Percentiles rank a stretch among this genome's conserved stretches.
phyloP scores from a whole-genome alignment of 64 coral and sea anemone genomes.

The Anthopleura sola region DNA sequence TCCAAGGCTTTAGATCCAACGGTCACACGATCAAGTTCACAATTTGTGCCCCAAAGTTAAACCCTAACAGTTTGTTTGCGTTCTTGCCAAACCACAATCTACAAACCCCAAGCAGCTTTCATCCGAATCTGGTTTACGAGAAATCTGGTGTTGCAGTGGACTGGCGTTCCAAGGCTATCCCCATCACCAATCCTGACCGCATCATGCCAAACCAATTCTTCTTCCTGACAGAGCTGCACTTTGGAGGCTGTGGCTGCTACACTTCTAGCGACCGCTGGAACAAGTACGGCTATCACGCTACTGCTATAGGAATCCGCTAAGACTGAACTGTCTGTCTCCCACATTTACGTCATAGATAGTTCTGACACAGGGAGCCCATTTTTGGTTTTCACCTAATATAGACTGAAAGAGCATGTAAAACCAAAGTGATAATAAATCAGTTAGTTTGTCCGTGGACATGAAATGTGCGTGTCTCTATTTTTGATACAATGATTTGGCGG shows the following conservation, averaged over 20 bases:
- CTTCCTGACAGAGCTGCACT: constrained; percentile 63
- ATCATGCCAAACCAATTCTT: neutral
- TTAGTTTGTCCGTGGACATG: no score
- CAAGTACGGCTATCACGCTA: neutral
- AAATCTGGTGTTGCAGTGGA: constrained; percentile 27
- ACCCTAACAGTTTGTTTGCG: constrained; percentile 1
- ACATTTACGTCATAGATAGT: no score
- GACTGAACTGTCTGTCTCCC: neutral
- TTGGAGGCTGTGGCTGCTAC: constrained; percentile 67
- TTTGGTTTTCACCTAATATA: no score
- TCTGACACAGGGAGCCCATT: no score
- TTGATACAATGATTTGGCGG: no score
- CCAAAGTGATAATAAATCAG: no score
- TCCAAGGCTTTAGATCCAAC: no score
- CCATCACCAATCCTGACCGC: neutral
- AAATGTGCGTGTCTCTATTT: no score
- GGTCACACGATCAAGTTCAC: no score
- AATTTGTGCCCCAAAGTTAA: no score
- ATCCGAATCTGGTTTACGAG: constrained; percentile 19
- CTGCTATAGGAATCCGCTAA: constrained; percentile 62
- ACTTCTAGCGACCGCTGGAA: constrained; percentile 61
- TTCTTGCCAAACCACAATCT: constrained; percentile 56
- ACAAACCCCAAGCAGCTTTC: neutral
- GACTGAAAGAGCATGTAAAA: no score
- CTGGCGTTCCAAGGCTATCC: constrained; percentile 29